A percentile compares a stretch with the other conserved stretches of the same genome.
Conservation (phyloP, 2,113 vertebrate genomes). For the Tenebrosternarchus preto region DNA sequence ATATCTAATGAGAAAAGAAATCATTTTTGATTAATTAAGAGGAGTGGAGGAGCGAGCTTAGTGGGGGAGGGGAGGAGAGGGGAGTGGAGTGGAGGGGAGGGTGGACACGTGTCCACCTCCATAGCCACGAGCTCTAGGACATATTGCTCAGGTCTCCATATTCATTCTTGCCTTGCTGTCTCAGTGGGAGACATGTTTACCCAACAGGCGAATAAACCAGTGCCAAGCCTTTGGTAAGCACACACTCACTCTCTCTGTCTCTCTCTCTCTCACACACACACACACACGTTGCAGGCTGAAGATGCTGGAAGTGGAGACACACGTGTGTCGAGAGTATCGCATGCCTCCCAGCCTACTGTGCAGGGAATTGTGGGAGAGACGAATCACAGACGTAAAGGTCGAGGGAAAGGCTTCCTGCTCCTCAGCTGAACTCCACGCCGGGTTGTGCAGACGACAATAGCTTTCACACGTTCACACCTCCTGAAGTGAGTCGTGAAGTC, state of each 20-base stretch:
- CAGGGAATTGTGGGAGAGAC: neutral
- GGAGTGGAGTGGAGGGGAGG: conserved; percentile 74
- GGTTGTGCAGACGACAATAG: neutral
- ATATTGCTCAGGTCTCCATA: conserved; percentile 53
- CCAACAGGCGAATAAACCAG: conserved; percentile 45
- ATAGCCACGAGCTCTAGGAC: conserved; percentile 60
- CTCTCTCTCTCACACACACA: conserved; percentile 12
- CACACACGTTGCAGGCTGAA: conserved; percentile 19
- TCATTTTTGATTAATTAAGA: conserved; percentile 84
- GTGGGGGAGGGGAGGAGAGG: conserved; percentile 5
- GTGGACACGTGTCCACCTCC: conserved; percentile 25
- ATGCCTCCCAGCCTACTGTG: neutral
- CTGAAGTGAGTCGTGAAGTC: no score
- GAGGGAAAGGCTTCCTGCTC: neutral
- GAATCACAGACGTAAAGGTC: neutral
- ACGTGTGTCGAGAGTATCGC: neutral
- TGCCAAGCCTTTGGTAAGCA: conserved; percentile 5
- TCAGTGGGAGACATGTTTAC: conserved; percentile 45
- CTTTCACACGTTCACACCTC: neutral
- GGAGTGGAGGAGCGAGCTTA: conserved; percentile 68
- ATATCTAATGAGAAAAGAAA: conserved; percentile 83
- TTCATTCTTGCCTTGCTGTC: conserved; percentile 48
- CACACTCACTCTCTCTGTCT: neutral
- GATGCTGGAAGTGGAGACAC: neutral
- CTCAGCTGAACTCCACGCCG: no score